Base-by-base conservation (phyloP, 2,113 vertebrate genomes). In the Procavia capensis region DNA sequence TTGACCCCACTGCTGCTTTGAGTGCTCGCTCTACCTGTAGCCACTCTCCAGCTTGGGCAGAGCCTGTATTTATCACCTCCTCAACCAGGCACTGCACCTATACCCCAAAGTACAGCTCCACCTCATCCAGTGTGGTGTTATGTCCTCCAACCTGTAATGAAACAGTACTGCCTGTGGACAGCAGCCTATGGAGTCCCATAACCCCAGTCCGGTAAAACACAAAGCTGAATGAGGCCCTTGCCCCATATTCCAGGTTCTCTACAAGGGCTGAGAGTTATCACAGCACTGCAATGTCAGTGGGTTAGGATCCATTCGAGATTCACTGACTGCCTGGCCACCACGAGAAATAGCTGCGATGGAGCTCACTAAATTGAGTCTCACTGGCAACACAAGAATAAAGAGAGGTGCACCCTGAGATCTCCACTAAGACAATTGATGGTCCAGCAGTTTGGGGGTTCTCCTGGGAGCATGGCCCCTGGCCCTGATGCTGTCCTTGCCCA, bases 131-230 rank as follows among this genome's bases (percentile, higher is more conserved):
- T 16, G 98, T 98, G 27, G 99, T 98, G 98, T 99, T 98, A 99
- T 99, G 97, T 99, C 99, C 95, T 99, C 99, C 57, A 99, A 98
- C 0, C 98, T 99, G 97, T 99, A 99, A 5, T 99, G 99, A 66
- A 99, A 99, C 41, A 99, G 94, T 4, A 99, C 98, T 0, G 99
- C 99, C 99, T 99, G 96, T 5, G 50, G 36, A 57, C 9, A 70
- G 43, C n/a, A 31, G 6, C 64, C 61, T 34, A 17, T 64, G 27
- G 34, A 31, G 20, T 43, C 74, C 41, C 63, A 0, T 41, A 36
- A 57, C 82, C n/a, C 34, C 4, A 45, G n/a, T 76, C 36, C 43
- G 19, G 7, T n/a, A 72, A 6, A 50, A 70, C 41, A 92, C 17
- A 43, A 39, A 68, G 24, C 63, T 39, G 8, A 9, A 72, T 45